Base-by-base conservation (phyloP, 2,113 vertebrate genomes). In the Rynchops niger region DNA sequence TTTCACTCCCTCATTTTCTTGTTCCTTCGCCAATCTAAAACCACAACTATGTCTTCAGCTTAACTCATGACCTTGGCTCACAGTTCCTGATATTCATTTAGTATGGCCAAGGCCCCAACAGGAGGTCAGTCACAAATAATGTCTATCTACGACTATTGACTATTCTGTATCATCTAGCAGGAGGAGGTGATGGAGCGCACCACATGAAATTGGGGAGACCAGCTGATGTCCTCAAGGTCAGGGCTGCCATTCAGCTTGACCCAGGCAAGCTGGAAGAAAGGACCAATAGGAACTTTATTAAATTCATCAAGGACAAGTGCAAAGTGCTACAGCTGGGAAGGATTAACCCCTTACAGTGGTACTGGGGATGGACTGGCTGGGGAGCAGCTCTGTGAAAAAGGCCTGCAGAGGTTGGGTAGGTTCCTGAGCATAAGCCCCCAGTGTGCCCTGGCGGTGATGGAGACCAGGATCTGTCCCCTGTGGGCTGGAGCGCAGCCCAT, bases 401-500 rank as follows among this genome's bases (percentile, higher is more conserved):
- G 21, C 18, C 27, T 61, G 49, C 30, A n/a, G 58, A 49, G 15
- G 9, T 5, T 69, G 74, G 49, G 22, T 9, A 20, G 17, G 7
- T 47, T 77, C 42, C 30, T 43, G 58, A 50, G 36, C 26, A 10
- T 2, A 10, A 73, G 43, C 25, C 6, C 8, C 18, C 26, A 66
- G 45, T 3, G 0, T 34, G 40, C 32, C 12, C 34, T 50, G n/a
- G 14, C 27, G 61, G 71, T 26, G 61, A 22, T 19, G n/a, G 71
- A 89, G 55, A 65, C 5, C 29, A 56, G 32, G 47, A 9, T 8
- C 45, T 40, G 71, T 18, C 27, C 32, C 6, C 23, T 43, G 1
- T 13, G n/a, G 45, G 42, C 45, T 50, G 74, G 21, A 77, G 4
- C 27, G 40, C 15, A 36, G 27, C 50, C 32, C 0, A 0, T 22